Percentiles rank a stretch among this genome's conserved stretches.
phyloP scores from a whole-genome alignment of 1,140 invertebrate genomes.

The Drosophila sp. region DNA sequence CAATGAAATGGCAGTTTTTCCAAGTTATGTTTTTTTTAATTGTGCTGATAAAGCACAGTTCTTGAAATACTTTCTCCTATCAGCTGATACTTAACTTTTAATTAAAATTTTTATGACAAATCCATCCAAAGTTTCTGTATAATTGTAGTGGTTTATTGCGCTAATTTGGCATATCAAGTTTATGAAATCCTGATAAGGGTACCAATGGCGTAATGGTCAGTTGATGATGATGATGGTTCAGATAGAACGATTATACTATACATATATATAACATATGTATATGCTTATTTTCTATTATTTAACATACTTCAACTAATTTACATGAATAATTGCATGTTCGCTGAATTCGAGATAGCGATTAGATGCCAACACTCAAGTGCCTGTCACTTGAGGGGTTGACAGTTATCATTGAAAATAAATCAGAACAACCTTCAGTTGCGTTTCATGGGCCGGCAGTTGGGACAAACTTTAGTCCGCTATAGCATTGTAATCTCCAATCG shows the following conservation, averaged over 20 bases:
- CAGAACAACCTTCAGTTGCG: conserved; percentile 3
- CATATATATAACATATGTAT: background rate
- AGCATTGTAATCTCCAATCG: background rate
- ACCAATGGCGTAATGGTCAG: background rate
- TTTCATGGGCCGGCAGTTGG: background rate
- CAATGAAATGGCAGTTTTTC: background rate
- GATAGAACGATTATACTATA: background rate
- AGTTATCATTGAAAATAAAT: conserved; percentile 8
- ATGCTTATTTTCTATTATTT: background rate
- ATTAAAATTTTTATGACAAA: conserved; percentile 10
- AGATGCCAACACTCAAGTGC: conserved; percentile 1
- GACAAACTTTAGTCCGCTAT: background rate
- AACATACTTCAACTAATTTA: background rate
- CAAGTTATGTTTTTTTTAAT: too few species aligned
- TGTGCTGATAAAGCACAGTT: background rate
- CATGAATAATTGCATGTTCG: conserved; percentile 7
- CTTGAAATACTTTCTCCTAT: background rate
- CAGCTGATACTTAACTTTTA: conserved; percentile 1
- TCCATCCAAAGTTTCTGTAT: background rate
- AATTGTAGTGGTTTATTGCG: conserved; percentile 5
- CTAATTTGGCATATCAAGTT: background rate
- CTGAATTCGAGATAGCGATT: background rate
- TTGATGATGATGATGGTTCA: background rate
- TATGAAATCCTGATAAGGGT: background rate
- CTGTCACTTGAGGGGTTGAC: background rate